Percentiles rank a stretch among this genome's conserved stretches.
Conservation (phyloP, 2,797 vertebrate genomes). For the Xerus rutilus region DNA sequence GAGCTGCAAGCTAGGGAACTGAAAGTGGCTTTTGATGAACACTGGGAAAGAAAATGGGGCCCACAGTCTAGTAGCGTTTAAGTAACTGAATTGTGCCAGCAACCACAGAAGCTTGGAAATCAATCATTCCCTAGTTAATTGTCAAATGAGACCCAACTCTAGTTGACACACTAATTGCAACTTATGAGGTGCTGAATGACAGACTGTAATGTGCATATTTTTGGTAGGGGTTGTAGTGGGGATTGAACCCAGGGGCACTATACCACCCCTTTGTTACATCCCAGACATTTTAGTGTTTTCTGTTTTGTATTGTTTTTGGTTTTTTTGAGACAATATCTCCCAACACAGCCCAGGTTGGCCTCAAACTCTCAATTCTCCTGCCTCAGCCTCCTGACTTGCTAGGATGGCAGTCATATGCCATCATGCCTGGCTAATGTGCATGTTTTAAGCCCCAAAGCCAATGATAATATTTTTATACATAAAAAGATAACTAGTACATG, state of each 20-base stretch:
- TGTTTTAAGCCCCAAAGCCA: neutral
- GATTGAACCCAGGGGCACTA: too few relatives aligned
- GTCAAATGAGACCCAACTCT: neutral
- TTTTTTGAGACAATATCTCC: too few relatives aligned
- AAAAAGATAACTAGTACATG: neutral
- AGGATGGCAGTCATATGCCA: too few relatives aligned
- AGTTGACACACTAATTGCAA: neutral
- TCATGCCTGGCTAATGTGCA: too few relatives aligned
- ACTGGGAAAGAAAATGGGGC: neutral
- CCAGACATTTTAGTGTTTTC: neutral
- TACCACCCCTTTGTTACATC: too few relatives aligned
- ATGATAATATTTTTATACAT: neutral
- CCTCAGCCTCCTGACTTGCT: too few relatives aligned
- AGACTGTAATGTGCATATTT: neutral
- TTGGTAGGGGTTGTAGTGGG: too few relatives aligned
- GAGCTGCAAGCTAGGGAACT: fast-evolving
- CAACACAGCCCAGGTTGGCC: too few relatives aligned
- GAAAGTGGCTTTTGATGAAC: neutral
- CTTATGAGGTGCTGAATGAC: neutral
- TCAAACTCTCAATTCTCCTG: too few relatives aligned
- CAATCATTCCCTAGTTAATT: neutral
- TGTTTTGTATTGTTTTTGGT: too few relatives aligned
- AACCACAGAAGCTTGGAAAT: neutral
- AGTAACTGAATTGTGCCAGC: neutral
- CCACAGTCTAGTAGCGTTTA: neutral